These are phyloP conservation scores for Epinephelus moara DNA, from an alignment of 2,113 vertebrate species.

Conservation along the genomic window DNA sequence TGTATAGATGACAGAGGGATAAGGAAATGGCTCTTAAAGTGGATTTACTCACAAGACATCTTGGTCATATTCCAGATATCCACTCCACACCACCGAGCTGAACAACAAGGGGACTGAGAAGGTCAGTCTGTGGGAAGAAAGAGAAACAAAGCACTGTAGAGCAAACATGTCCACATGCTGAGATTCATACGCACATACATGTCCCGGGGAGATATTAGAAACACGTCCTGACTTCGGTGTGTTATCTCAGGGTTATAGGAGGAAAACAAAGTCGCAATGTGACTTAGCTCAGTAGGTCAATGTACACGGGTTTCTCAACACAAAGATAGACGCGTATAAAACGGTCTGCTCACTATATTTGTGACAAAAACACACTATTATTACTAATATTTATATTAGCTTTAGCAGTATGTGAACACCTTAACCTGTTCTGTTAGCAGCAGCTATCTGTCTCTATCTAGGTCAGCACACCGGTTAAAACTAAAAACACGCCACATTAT, in stretches of 20 bases:
- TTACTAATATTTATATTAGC: background rate
- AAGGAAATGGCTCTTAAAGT: conserved; percentile 5
- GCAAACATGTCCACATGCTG: background rate
- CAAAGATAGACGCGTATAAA: background rate
- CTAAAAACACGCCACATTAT: background rate
- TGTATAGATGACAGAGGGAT: background rate
- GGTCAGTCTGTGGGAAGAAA: conserved; percentile 52
- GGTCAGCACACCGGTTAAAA: conserved; percentile 30
- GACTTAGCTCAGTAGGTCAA: background rate
- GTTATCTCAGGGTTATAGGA: background rate
- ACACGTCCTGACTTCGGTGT: background rate
- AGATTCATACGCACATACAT: background rate
- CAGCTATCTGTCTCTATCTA: conserved; percentile 12
- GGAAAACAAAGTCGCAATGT: background rate
- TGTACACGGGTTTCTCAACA: background rate
- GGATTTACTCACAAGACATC: conserved; percentile 78
- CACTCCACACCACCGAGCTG: conserved; percentile 66
- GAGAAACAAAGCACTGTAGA: background rate
- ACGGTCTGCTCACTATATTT: background rate
- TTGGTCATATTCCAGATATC: conserved; percentile 82
- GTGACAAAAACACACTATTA: background rate
- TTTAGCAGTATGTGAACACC: background rate
- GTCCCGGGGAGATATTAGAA: background rate
- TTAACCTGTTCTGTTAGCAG: conserved; percentile 39
- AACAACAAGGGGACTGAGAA: conserved; percentile 54